phyloP scores from a whole-genome alignment of 2,797 vertebrate species.

The Helicolenus hilgendorfi region DNA sequence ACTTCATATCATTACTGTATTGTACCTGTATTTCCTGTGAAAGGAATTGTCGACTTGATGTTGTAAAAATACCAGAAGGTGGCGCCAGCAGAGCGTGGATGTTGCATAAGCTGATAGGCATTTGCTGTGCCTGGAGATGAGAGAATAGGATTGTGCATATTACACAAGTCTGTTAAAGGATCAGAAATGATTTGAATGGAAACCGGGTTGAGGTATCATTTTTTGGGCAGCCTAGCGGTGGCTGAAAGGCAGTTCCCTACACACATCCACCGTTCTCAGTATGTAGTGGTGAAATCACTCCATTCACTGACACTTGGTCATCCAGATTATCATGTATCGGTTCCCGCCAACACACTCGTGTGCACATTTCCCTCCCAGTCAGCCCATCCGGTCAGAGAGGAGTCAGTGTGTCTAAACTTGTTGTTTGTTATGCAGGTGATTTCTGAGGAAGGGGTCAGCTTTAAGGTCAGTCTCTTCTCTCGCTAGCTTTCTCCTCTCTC shows the following conservation, averaged over 20 bases:
- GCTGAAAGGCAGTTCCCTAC: neutral
- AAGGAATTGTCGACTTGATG: neutral
- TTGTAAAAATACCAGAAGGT: constrained; percentile 61
- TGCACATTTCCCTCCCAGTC: constrained; percentile 63
- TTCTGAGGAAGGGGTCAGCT: constrained; percentile 94
- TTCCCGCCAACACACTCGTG: constrained; percentile 52
- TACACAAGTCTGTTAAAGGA: neutral
- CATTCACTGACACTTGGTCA: constrained; percentile 69
- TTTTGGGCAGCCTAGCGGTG: neutral
- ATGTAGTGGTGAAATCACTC: constrained; percentile 53
- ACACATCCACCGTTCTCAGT: constrained; percentile 16
- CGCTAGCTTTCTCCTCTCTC: constrained; percentile 54
- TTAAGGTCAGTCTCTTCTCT: constrained; percentile 92
- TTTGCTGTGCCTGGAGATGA: neutral
- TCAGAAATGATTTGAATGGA: neutral
- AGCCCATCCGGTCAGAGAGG: constrained; percentile 70
- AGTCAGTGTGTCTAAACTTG: constrained; percentile 90
- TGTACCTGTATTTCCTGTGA: neutral
- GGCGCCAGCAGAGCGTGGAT: constrained; percentile 45
- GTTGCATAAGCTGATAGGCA: neutral
- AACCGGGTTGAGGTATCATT: neutral
- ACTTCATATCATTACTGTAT: neutral
- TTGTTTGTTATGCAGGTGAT: constrained; percentile 93
- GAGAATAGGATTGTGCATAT: neutral
- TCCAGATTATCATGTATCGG: constrained; percentile 66